These are phyloP conservation scores for crab-eating macaque (Macaca fascicularis) DNA, from an alignment of 2,113 vertebrate genomes.

Conservation along the genomic window T2T-MFA8v1.1 NC_088375.1:184487501-184488000, in stretches of 20 bases:
- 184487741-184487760: neutral
- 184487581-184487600: neutral
- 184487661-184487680: neutral
- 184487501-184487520: neutral
- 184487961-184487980: constrained; percentile 18
- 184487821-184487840: neutral
- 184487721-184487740: neutral
- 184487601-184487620: neutral
- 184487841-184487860: neutral
- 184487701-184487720: neutral
- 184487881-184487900: neutral
- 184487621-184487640: neutral
- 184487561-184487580: neutral
- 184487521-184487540: neutral
- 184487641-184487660: neutral
- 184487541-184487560: neutral
- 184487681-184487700: neutral
- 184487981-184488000: neutral
- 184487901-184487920: neutral
- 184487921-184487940: neutral
- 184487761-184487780: neutral
- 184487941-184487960: neutral
- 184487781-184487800: neutral
- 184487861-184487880: neutral
- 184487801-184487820: neutral